A percentile compares a stretch with the other conserved stretches of the same genome.
Conservation (phyloP, 2,113 vertebrate genomes). For the Leptosomus discolor region DNA sequence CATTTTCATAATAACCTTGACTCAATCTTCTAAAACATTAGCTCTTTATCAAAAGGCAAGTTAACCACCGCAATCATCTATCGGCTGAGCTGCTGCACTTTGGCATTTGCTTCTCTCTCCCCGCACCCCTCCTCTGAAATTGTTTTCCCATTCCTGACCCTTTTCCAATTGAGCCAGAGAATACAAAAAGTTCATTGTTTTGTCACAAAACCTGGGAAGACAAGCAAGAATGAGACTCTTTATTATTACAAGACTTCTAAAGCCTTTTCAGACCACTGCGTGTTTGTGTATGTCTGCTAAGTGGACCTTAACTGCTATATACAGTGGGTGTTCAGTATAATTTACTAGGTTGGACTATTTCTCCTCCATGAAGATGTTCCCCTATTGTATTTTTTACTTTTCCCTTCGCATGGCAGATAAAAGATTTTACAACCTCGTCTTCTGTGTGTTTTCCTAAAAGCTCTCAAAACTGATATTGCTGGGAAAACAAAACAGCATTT, state of each 20-base stretch:
- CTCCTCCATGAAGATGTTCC: neutral
- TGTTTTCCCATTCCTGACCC: constrained; percentile 48
- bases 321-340: constrained; percentile 26
- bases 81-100: constrained; percentile 19
- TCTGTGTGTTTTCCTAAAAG: neutral
- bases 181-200: constrained; percentile 68
- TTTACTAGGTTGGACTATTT: constrained; percentile 28
- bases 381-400: constrained; percentile 11
- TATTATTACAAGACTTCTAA: constrained; percentile 65
- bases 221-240: constrained; percentile 66
- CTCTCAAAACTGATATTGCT: neutral
- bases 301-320: constrained; percentile 59
- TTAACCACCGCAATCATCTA: neutral
- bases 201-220: constrained; percentile 63
- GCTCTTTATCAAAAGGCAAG: constrained; percentile 40
- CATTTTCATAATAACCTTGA: constrained; percentile 48
- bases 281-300: constrained; percentile 63
- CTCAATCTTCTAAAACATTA: constrained; percentile 42
- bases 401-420: neutral
- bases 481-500: constrained; percentile 34
- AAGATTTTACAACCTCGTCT: constrained; percentile 19
- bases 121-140: neutral
- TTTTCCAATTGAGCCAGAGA: constrained; percentile 40
- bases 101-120: constrained; percentile 30
- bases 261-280: constrained; percentile 27